These are phyloP conservation scores for Leptopilina myrica DNA, from an alignment of 2,888 invertebrate species.

Conservation along the genomic window DNA sequence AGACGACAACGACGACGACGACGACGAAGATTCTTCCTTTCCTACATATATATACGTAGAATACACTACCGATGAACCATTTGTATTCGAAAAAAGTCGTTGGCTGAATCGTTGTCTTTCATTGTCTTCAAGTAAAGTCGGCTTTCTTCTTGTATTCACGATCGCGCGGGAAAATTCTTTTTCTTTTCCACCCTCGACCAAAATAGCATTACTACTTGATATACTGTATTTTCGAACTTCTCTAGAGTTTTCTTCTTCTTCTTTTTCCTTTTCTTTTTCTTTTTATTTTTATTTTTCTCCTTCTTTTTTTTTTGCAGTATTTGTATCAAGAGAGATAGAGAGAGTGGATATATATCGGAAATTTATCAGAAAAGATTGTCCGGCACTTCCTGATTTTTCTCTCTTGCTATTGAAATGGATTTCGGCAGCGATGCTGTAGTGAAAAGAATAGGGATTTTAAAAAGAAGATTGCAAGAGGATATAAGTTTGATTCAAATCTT, in stretches of 20 bases:
- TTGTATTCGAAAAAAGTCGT: conserved; percentile 54
- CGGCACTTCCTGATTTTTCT: conserved; percentile 31
- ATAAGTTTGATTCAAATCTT: conserved; percentile 30
- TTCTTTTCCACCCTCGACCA: no score
- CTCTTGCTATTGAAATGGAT: conserved; percentile 20
- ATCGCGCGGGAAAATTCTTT: conserved; percentile 12
- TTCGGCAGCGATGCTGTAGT: neutral
- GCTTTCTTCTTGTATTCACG: neutral
- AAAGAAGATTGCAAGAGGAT: neutral
- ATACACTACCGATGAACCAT: conserved; percentile 46
- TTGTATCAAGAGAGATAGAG: no score
- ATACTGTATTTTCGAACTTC: conserved; percentile 25
- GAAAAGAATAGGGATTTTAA: conserved; percentile 19
- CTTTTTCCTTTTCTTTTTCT: no score
- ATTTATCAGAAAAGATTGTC: conserved; percentile 23
- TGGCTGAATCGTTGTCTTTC: conserved; percentile 55
- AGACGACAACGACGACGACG: conserved; percentile 16
- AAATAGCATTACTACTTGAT: conserved; percentile 26
- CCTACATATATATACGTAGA: no score
- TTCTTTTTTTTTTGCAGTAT: no score
- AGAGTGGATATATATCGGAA: neutral
- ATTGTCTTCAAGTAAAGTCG: conserved; percentile 51
- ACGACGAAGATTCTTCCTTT: no score
- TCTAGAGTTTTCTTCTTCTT: neutral
- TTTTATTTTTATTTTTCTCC: no score